Percentiles rank a stretch among this genome's conserved stretches.
Evolutionary conservation across 2,113 vertebrate genomes (phyloP).

Genomic region (Panthera uncia): DNA sequence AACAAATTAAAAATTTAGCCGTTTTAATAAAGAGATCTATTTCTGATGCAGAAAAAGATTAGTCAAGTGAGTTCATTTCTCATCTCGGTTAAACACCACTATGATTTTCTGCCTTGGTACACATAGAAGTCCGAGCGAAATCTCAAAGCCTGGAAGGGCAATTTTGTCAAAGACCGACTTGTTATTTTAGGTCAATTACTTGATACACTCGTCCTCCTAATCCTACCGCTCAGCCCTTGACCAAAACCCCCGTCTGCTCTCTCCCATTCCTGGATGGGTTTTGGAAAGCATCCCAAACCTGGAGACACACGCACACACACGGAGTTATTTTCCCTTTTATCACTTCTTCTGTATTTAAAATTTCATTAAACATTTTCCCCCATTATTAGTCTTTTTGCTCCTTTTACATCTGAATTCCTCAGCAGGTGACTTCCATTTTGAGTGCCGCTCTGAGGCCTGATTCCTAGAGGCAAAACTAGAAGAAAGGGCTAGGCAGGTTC

Average conservation of each 20-base stretch:
- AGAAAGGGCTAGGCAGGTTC: neutral
- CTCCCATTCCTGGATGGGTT: neutral
- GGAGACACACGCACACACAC: neutral
- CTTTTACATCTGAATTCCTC: neutral
- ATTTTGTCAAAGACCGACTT: neutral
- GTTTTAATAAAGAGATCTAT: neutral
- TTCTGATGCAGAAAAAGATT: slow-evolving; percentile 22
- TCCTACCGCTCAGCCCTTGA: neutral
- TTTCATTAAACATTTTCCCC: neutral
- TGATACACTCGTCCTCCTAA: neutral
- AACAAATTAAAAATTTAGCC: neutral
- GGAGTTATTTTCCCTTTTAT: neutral
- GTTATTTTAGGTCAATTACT: neutral
- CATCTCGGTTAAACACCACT: neutral
- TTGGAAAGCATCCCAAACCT: neutral
- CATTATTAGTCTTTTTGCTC: neutral
- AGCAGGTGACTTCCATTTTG: neutral
- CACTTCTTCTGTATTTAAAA: neutral
- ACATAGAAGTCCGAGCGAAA: neutral
- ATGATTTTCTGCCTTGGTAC: neutral
- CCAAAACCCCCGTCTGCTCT: neutral
- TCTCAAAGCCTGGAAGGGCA: neutral
- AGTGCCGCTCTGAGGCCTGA: neutral
- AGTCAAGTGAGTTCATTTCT: neutral
- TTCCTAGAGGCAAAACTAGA: neutral